These are phyloP conservation scores for Bubo blakistoni DNA, from an alignment of 2,113 vertebrate species.

Conservation along the genomic window DNA sequence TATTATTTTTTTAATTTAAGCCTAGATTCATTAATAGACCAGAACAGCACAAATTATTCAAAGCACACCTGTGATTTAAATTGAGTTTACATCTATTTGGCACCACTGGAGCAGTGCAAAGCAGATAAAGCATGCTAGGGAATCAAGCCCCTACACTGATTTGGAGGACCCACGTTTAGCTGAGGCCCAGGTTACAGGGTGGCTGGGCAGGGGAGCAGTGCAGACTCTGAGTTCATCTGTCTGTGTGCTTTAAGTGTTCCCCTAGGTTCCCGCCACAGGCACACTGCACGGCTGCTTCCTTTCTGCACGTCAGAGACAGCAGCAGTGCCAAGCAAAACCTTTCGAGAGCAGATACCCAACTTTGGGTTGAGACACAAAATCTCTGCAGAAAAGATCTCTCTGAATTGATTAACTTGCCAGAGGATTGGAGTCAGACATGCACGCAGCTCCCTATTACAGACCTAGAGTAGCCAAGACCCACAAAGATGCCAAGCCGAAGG, in stretches of 20 bases:
- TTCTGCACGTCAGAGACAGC: neutral
- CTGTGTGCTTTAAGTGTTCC: neutral
- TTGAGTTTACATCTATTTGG: neutral
- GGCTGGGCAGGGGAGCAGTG: neutral
- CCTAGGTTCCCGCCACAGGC: neutral
- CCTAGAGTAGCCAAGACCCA: neutral
- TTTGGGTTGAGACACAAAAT: neutral
- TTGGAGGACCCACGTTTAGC: neutral
- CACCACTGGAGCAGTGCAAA: neutral
- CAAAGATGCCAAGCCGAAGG: neutral
- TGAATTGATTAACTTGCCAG: neutral
- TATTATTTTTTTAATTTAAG: neutral
- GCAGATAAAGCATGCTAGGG: neutral
- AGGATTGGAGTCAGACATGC: fast-evolving
- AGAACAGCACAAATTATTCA: neutral
- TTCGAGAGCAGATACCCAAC: neutral
- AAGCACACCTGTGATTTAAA: neutral
- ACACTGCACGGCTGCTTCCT: neutral
- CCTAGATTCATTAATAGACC: neutral
- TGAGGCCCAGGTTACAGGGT: neutral
- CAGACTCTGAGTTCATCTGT: neutral
- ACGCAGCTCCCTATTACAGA: neutral
- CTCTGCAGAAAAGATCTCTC: neutral
- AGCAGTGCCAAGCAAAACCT: neutral
- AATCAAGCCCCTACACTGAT: neutral